A percentile compares a stretch with the other conserved stretches of the same genome.
These are phyloP conservation scores for Strigamia maritima DNA, from an alignment of 2,888 invertebrate species.

Conservation along the genomic window DNA sequence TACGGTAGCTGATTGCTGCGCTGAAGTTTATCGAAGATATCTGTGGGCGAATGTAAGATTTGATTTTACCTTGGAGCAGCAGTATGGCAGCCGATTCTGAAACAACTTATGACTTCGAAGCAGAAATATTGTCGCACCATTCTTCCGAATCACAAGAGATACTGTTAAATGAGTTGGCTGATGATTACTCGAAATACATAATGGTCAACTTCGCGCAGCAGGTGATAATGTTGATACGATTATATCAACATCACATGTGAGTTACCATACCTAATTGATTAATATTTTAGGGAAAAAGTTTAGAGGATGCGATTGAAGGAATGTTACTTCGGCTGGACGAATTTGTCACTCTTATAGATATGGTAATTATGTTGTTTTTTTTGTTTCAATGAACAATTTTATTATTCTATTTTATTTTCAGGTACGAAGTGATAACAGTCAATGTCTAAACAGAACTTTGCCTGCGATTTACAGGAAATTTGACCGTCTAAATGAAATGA, in stretches of 20 bases:
- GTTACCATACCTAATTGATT: background rate
- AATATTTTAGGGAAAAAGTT: background rate
- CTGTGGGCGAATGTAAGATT: background rate
- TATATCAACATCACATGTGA: background rate
- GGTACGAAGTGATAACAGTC: conserved; percentile 17
- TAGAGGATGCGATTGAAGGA: background rate
- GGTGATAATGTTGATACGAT: background rate
- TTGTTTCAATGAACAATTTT: background rate
- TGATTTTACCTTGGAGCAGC: background rate
- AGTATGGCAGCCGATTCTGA: background rate
- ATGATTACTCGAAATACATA: background rate
- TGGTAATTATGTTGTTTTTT: background rate
- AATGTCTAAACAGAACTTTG: background rate
- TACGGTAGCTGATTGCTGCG: background rate
- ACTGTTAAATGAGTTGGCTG: background rate
- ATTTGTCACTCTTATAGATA: background rate
- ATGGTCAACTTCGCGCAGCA: background rate
- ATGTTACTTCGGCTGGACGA: conserved; percentile 15
- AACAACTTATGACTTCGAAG: background rate
- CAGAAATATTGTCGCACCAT: background rate
- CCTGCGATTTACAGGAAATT: background rate
- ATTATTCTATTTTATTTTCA: background rate
- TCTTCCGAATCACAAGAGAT: background rate
- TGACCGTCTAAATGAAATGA: conserved; percentile 1
- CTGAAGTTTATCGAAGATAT: background rate